Evolutionary conservation across 2,888 invertebrate species (phyloP), one percentile per base, ranked within the genome.

Genomic region (Latheticus oryzae): DNA sequence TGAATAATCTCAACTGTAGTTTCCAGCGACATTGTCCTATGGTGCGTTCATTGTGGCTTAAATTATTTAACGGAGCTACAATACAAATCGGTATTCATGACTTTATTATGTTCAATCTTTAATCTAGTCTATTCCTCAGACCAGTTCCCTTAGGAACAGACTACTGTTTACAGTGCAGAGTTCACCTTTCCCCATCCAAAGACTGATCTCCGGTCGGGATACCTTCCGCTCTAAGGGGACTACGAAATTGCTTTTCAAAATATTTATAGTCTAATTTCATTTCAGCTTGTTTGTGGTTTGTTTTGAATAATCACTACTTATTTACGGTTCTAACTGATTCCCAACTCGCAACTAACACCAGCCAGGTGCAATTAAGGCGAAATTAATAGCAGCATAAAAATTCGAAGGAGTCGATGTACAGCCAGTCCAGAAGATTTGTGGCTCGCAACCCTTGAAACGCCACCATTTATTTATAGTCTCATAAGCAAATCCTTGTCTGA

Each of bases 101-200:
- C 64, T 69, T 71, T 65, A 69, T 71, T 68, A 68, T 67, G 67
- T 67, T 71, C 67, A 69, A 70, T 72, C 68, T 70, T 66, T 66
- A 68, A 70, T 71, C 62, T 62, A 57, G 59, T 60, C 62, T 59
- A 61, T 63, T 63, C 58, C 61, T 61, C 60, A 60, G 45, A 28
- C 32, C 33, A 15, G 26, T 32, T 48, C 58, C 53, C 33, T n/a
- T 13, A 26, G 54, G 54, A 54, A 17, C 42, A 21, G 15, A 35
- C 40, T 32, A 63, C 60, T 60, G 60, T 62, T 58, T 59, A 63
- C 62, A 43, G 55, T 57, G 32, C 38, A 52, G 61, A 62, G 50
- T 59, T 53, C 55, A 57, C 47, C 52, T 62, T 64, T 62, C 62
- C 56, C 50, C 54, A 58, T 51, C 51, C 26, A 50, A 50, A 59